Conservation (phyloP, 2,888 invertebrate genomes). For the Sesamia inferens region DNA sequence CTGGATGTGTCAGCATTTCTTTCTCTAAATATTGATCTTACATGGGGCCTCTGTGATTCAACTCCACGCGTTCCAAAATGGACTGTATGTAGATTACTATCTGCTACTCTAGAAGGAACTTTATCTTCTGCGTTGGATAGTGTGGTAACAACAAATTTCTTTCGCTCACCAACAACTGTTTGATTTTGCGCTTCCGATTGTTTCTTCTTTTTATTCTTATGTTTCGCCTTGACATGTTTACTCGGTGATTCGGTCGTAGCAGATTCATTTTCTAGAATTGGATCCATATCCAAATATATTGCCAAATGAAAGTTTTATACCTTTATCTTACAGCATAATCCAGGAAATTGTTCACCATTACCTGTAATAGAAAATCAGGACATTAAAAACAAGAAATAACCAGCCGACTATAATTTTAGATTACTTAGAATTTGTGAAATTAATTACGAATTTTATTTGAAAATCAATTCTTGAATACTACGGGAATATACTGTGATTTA, state of each 20-base stretch:
- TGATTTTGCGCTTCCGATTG: constrained; percentile 77
- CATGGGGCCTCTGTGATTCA: constrained; percentile 86
- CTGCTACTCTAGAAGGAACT: constrained; percentile 78
- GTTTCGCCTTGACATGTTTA: constrained; percentile 84
- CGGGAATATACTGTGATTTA: not conserved
- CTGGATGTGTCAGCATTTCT: constrained; percentile 79
- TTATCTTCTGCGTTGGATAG: constrained; percentile 80
- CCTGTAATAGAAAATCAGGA: constrained; percentile 77
- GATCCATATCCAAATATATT: constrained; percentile 82
- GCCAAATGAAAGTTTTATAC: constrained; percentile 70
- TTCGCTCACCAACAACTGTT: constrained; percentile 85
- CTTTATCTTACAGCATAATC: constrained; percentile 81
- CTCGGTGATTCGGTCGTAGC: constrained; percentile 81
- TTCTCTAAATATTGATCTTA: constrained; percentile 86
- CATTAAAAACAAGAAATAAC: not conserved
- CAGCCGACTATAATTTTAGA: not conserved
- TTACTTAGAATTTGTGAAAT: not conserved
- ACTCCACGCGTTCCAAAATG: constrained; percentile 87
- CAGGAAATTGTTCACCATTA: constrained; percentile 70
- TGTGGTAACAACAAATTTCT: constrained; percentile 86
- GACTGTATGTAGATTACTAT: constrained; percentile 86
- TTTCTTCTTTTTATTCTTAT: constrained; percentile 86
- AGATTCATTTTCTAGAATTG: constrained; percentile 88
- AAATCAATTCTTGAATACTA: not conserved
- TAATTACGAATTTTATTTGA: not conserved